Conservation (phyloP, 2,888 invertebrate species). For the Oasisia sp. region DNA sequence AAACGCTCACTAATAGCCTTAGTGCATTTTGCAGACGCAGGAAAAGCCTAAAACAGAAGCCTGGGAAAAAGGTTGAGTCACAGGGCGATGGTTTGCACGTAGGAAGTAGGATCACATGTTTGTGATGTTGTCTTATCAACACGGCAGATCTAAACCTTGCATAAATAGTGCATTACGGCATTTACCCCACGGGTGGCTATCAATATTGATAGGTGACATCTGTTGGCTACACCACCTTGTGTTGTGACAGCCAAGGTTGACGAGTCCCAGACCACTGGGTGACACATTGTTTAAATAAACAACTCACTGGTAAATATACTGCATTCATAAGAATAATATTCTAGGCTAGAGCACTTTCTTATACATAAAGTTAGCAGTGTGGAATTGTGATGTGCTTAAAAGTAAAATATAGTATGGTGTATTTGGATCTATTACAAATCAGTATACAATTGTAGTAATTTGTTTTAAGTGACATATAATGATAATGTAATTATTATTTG, state of each 20-base stretch:
- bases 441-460: too few species aligned
- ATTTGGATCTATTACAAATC: too few species aligned
- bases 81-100: neutral
- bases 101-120: neutral
- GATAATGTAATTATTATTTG: too few species aligned
- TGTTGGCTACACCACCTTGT: neutral
- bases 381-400: too few species aligned
- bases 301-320: neutral
- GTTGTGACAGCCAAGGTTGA: neutral
- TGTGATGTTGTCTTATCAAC: neutral
- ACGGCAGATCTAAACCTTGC: neutral
- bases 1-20: too few species aligned
- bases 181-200: neutral
- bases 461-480: too few species aligned
- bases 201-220: neutral
- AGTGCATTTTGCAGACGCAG: neutral
- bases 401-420: too few species aligned
- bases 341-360: too few species aligned
- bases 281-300: neutral
- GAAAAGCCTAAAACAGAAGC: neutral
- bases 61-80: conserved; percentile 9
- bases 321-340: too few species aligned
- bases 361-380: too few species aligned
- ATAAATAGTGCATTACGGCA: neutral
- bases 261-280: neutral